Evolutionary conservation across 2,888 invertebrate genomes (phyloP).

Genomic region (Suillia variegata): DNA sequence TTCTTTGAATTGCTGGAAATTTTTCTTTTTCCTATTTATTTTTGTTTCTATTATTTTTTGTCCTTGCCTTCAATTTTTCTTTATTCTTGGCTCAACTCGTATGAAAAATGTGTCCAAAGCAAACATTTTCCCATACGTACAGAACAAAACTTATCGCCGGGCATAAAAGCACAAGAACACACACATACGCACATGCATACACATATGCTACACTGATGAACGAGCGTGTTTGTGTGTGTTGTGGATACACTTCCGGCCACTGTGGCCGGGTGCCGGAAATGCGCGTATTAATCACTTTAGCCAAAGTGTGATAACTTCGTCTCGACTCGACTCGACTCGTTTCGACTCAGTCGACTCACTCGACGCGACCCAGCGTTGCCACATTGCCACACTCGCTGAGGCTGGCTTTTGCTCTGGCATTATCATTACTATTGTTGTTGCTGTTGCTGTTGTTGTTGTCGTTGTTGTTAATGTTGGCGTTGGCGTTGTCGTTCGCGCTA

Average conservation of each 20-base stretch:
- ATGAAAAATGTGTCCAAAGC: constrained; percentile 4
- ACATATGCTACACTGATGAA: constrained; percentile 7
- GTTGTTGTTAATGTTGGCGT: no score
- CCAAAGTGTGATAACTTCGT: constrained; percentile 24
- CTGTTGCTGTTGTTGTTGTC: constrained; percentile 6
- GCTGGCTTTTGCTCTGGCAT: no score
- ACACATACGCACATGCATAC: background rate
- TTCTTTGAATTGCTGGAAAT: constrained; percentile 24
- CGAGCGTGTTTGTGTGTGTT: constrained; percentile 13
- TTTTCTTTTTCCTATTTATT: background rate
- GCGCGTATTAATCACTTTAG: constrained; percentile 28
- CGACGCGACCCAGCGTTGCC: background rate
- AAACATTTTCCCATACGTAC: background rate
- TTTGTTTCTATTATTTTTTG: no score
- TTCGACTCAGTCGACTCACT: no score
- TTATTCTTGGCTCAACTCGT: background rate
- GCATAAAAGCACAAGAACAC: background rate
- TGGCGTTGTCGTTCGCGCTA: background rate
- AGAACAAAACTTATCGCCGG: background rate
- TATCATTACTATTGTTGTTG: no score
- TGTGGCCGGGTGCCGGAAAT: constrained; percentile 23
- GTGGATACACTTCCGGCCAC: constrained; percentile 14
- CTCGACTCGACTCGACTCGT: background rate
- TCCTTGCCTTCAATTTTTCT: background rate
- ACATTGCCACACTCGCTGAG: no score